Evolutionary conservation across 64 coral and sea anemone species (phyloP).

Genomic region (Porites lutea): DNA sequence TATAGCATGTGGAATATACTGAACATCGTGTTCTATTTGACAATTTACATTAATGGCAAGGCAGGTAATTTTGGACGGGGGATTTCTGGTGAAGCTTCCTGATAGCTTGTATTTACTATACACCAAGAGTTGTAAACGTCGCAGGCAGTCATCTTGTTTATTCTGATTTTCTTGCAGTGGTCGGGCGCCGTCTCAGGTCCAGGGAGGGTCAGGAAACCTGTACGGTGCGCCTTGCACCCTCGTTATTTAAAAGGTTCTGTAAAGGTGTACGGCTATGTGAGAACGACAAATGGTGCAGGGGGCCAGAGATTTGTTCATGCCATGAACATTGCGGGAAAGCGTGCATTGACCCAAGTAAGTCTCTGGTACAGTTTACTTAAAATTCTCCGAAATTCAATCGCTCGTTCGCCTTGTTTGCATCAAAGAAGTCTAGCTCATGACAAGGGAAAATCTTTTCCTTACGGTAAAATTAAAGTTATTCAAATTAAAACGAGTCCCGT

Average conservation of each 20-base stretch:
- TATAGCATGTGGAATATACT: constrained; percentile 41
- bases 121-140: background rate
- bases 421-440: background rate
- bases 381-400: background rate
- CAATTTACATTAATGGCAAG: constrained; percentile 23
- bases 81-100: constrained; percentile 28
- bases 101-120: background rate
- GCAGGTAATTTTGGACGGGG: constrained; percentile 39
- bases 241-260: background rate
- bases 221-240: background rate
- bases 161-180: constrained; percentile 28
- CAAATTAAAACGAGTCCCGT: background rate
- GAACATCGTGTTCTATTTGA: constrained; percentile 50
- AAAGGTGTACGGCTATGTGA: background rate
- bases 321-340: constrained; percentile 16
- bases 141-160: background rate
- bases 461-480: constrained; percentile 12
- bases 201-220: background rate
- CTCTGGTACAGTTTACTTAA: background rate
- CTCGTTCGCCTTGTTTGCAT: background rate
- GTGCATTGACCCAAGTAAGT: constrained; percentile 47
- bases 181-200: constrained; percentile 27
- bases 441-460: background rate
- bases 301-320: constrained; percentile 10
- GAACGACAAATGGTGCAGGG: constrained; percentile 18